Percentiles rank a stretch among this genome's conserved stretches.
Conservation (phyloP, 2,113 vertebrate genomes). For the Atherinomorus stipes region DNA sequence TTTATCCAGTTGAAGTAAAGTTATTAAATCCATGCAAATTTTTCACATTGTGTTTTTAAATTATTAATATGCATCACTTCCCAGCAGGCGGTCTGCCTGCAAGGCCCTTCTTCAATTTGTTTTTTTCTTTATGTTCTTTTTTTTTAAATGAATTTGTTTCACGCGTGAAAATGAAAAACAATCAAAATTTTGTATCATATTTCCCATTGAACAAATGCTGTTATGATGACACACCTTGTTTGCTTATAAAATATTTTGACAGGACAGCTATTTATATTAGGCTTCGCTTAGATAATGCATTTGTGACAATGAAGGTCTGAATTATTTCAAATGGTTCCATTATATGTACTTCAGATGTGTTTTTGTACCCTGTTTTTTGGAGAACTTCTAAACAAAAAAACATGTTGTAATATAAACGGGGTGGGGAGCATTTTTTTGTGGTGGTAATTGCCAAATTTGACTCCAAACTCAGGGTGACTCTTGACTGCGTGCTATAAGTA, state of each 20-base stretch:
- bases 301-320: conserved; percentile 90
- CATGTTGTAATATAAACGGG: conserved; percentile 62
- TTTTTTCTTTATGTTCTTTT: conserved; percentile 8
- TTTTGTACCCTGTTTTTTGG: conserved; percentile 86
- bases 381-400: conserved; percentile 82
- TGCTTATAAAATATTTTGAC: conserved; percentile 94
- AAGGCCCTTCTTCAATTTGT: conserved; percentile 29
- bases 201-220: conserved; percentile 82
- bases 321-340: conserved; percentile 87
- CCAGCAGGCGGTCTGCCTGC: conserved; percentile 45
- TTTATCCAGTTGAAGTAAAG: conserved; percentile 61
- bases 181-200: conserved; percentile 89
- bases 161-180: conserved; percentile 88
- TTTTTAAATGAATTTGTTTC: conserved; percentile 73
- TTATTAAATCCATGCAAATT: conserved; percentile 55
- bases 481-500: conserved; percentile 68
- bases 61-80: conserved; percentile 45
- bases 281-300: conserved; percentile 92
- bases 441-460: conserved; percentile 95
- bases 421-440: conserved; percentile 83
- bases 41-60: conserved; percentile 32
- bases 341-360: conserved; percentile 90
- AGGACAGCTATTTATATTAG: conserved; percentile 94
- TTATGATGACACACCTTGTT: conserved; percentile 94
- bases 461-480: conserved; percentile 87